Evolutionary conservation across 2,888 invertebrate genomes (phyloP), one percentile per base, ranked within the genome.

Genomic region (Monoplex corrugatus): DNA sequence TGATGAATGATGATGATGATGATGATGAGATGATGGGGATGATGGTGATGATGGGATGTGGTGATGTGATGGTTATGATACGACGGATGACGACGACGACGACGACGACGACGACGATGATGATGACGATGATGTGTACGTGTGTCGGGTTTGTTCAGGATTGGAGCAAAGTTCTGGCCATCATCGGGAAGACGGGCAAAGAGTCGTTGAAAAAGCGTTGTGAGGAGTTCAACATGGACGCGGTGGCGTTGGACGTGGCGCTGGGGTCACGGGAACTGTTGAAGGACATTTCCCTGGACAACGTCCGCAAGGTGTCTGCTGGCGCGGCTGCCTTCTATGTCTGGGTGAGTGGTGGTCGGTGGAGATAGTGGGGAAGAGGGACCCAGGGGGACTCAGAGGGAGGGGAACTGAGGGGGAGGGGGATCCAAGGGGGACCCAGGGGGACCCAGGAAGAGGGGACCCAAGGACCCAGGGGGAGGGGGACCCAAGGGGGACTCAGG

Each of bases 281-380:
- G 45, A 91, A 91, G 28, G 92, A 92, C 44, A 91, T 93, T 80
- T 92, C 93, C 2, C 89, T 95, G 84, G 95, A 95, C 50, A 94
- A 94, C 35, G 93, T 95, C 23, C 90, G 94, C 19, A 93, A 93
- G 43, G 93, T 94, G 43, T 95, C 95, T 83, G 93, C 94, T 32
- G 95, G 95, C 35, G 95, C 95, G 28, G 95, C 95, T 5, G 95
- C 95, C 10, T 95, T 95, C 91, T 95, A 93, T 89, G 91, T 93
- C 16, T 95, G 95, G 95, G 95, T 95, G 90, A 91, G 94, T 92
- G 19, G 3, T n/a, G n/a, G n/a, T n/a, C n/a, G n/a, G n/a, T n/a
- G n/a, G n/a, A n/a, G n/a, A n/a, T 5, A 43, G 28, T 1, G 28
- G 19, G 13, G 6, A 43, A 44, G 45, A 19, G n/a, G n/a, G 44